phyloP scores from a whole-genome alignment of 1,140 invertebrate species.

The Eurosta solidaginis region DNA sequence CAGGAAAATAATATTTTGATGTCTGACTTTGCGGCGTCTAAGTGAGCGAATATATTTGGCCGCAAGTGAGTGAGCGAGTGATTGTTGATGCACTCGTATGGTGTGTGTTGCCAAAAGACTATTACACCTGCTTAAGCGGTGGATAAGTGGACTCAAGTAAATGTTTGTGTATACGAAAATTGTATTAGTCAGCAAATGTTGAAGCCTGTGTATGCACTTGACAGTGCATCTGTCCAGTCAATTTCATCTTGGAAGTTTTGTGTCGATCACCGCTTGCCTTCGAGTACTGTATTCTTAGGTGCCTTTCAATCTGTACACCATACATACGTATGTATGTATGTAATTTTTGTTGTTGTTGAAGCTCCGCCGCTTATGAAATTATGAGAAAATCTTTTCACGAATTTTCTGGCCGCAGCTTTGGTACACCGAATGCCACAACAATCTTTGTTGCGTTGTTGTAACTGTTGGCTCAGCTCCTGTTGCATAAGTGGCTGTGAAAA shows the following conservation, averaged over 20 bases:
- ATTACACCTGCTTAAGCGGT: conserved; percentile 11
- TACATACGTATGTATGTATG: neutral
- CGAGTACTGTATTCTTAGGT: neutral
- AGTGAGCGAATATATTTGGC: too few relatives aligned
- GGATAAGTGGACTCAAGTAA: neutral
- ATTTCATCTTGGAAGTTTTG: neutral
- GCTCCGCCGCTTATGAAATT: neutral
- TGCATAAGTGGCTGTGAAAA: neutral
- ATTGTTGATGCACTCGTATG: neutral
- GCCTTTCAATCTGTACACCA: neutral
- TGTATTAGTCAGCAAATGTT: neutral
- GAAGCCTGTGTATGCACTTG: neutral
- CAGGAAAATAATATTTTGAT: neutral
- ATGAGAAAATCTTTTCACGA: conserved; percentile 5
- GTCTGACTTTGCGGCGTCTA: neutral
- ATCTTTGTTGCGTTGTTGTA: neutral
- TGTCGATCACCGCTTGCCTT: neutral
- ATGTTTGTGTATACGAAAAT: too few relatives aligned
- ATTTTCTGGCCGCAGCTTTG: neutral
- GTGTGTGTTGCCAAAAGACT: neutral
- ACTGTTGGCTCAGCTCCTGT: neutral
- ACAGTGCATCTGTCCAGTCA: conserved; percentile 3
- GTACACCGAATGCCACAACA: conserved; percentile 1
- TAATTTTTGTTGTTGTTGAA: neutral
- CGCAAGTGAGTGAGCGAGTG: neutral